phyloP scores from a whole-genome alignment of 1,140 invertebrate genomes.

The Zeugodacus cucurbitae region DNA sequence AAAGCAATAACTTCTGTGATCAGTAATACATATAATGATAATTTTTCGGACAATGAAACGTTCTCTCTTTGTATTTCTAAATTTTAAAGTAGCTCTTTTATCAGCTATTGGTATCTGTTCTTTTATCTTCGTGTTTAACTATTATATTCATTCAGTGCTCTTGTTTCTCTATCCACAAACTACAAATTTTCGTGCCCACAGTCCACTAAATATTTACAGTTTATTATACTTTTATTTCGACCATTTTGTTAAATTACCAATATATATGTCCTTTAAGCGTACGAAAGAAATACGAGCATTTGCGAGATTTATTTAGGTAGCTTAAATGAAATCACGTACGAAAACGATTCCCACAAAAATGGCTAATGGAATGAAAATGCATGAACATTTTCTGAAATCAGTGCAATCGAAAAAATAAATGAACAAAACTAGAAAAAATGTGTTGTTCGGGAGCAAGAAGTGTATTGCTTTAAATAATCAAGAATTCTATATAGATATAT shows the following conservation, averaged over 20 bases:
- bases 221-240: neutral
- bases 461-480: neutral
- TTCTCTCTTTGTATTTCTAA: too few species aligned
- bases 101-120: too few species aligned
- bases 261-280: neutral
- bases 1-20: too few species aligned
- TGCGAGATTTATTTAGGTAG: slow-evolving; percentile 3
- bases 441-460: too few species aligned
- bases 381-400: neutral
- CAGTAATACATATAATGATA: too few species aligned
- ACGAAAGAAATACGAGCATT: neutral
- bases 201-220: neutral
- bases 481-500: neutral
- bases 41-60: too few species aligned
- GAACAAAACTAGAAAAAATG: neutral
- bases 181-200: too few species aligned
- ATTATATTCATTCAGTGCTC: too few species aligned
- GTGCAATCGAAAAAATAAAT: neutral
- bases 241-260: neutral
- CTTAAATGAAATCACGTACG: slow-evolving; percentile 36
- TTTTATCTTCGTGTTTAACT: too few species aligned
- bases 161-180: neutral
- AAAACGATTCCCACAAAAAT: slow-evolving; percentile 30
- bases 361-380: slow-evolving; percentile 37
- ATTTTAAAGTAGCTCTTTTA: too few species aligned